Percentiles rank a stretch among this genome's conserved stretches.
Evolutionary conservation across 2,888 invertebrate genomes (phyloP).

Genomic region (Dione juno): DNA sequence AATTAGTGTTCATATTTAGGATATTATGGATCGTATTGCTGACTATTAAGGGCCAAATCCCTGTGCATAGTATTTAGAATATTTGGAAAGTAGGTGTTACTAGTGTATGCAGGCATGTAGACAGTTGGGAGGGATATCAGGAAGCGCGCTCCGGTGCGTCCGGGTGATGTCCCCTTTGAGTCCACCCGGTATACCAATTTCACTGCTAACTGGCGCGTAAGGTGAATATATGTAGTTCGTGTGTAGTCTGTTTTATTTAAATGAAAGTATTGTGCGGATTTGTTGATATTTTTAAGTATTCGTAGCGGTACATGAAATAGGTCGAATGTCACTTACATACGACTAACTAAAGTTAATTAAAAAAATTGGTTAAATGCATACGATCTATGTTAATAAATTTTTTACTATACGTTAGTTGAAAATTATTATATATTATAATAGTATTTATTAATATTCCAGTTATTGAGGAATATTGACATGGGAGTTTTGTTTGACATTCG

Average conservation of each 20-base stretch:
- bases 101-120: slow-evolving; percentile 51
- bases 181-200: slow-evolving; percentile 70
- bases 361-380: too few relatives aligned
- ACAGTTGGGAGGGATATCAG: slow-evolving; percentile 60
- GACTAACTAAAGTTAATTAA: too few relatives aligned
- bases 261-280: background rate
- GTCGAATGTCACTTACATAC: background rate
- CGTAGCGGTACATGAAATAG: too few relatives aligned
- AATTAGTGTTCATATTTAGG: slow-evolving; percentile 17
- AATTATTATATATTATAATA: background rate
- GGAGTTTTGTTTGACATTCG: too few relatives aligned
- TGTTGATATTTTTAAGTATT: background rate
- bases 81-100: slow-evolving; percentile 36
- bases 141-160: slow-evolving; percentile 74
- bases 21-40: slow-evolving; percentile 18
- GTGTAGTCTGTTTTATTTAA: slow-evolving; percentile 35
- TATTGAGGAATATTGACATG: too few relatives aligned
- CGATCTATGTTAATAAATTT: too few relatives aligned
- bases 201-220: slow-evolving; percentile 71
- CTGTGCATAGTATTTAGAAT: slow-evolving; percentile 4
- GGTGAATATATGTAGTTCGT: slow-evolving; percentile 53
- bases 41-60: slow-evolving; percentile 10
- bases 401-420: background rate
- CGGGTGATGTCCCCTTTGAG: slow-evolving; percentile 75
- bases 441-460: background rate